Evolutionary conservation across 2,888 invertebrate species (phyloP).

Genomic region (Agonopterix alstromeriana): DNA sequence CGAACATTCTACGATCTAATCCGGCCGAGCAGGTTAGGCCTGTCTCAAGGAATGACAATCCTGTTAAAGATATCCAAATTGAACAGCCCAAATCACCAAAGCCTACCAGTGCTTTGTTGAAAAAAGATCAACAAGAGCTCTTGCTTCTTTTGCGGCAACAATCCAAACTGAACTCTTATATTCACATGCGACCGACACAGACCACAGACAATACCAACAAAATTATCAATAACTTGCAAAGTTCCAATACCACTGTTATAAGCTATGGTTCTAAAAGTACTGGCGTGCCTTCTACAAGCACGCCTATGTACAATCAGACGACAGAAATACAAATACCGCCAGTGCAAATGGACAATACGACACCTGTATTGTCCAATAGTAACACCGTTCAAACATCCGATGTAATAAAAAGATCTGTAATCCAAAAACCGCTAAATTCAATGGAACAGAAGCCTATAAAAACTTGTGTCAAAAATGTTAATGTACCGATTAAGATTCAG

Average conservation of each 20-base stretch:
- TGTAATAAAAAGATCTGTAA: too few species aligned
- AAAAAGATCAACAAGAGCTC: constrained; percentile 49
- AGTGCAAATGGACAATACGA: too few species aligned
- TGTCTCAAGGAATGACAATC: not conserved
- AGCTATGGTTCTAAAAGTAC: not conserved
- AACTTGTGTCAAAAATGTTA: too few species aligned
- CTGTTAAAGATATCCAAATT: not conserved
- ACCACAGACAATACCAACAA: constrained; percentile 1
- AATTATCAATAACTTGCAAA: not conserved
- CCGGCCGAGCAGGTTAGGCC: not conserved
- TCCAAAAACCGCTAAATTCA: too few species aligned
- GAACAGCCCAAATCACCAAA: not conserved
- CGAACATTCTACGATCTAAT: constrained; percentile 12
- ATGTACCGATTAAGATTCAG: not conserved
- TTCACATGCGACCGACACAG: too few species aligned
- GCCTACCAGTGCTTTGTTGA: constrained; percentile 20
- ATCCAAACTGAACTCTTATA: not conserved
- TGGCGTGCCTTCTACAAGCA: not conserved
- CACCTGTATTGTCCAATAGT: too few species aligned
- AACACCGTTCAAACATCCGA: too few species aligned
- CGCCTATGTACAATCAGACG: too few species aligned
- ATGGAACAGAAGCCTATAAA: too few species aligned
- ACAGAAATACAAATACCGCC: too few species aligned
- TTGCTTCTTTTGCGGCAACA: constrained; percentile 42
- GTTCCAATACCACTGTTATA: not conserved